Base-by-base conservation (phyloP, 1,140 invertebrate genomes). In the Globodera ellingtonae region DNA sequence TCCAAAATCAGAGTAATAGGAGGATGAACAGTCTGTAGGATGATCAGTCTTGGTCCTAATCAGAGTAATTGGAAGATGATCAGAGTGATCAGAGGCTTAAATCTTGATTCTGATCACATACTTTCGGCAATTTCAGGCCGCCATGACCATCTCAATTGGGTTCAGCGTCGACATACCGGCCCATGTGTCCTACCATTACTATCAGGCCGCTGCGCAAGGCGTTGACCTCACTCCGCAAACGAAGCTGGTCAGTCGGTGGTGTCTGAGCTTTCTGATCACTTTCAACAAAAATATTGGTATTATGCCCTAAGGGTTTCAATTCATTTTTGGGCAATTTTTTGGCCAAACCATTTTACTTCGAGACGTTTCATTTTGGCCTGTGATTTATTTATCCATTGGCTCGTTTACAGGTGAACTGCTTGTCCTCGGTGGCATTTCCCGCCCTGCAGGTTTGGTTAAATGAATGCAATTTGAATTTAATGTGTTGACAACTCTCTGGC, bases 71-170 rank as follows among this genome's bases (percentile, higher is more conserved):
- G 35, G 35, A 35, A 3, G 35, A 35, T 3, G 35, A 35, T 35
- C 35, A 35, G 3, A 0, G 2, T 35, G 35, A 35, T 0, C 35
- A 35, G 35, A 8, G 21, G 18, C 47, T 79, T 15, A 77, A 35
- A 10, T 59, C 59, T 13, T 13, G 2, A 13, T 65, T 13, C 59
- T 65, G 59, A 13, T 65, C 59, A 21, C n/a, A 15, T 65, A 15
- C 2, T n/a, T 75, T 75, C 8, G 15, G 10, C 18, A 56, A 15
- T 79, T 75, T 79, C 18, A 79, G 70, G 78, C 80, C 46, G 89
- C 90, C 67, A 86, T 91, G 73, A 89, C 91, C 50, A 91, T 91
- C 82, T 89, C 89, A 44, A 89, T 91, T 13, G 91, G 91, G n/a
- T 90, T 70, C 73, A 90, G 89, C 56, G 89, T 91, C 6, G 90